phyloP scores from a whole-genome alignment of 2,113 vertebrate genomes.

The Baryphthengus martii region DNA sequence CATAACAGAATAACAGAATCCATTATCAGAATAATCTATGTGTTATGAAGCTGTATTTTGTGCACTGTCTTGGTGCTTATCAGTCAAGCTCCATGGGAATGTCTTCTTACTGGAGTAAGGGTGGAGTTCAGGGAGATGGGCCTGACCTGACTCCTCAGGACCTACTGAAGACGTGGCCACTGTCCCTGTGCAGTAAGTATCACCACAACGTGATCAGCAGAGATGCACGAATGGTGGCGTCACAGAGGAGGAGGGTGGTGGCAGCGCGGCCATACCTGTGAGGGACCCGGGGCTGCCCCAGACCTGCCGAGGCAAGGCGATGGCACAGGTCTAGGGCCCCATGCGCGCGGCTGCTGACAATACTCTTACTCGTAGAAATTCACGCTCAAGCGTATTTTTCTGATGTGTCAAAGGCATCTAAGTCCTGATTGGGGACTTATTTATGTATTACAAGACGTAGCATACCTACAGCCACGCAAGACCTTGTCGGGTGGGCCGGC shows the following conservation, averaged over 20 bases:
- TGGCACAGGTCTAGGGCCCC: neutral
- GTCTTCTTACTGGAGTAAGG: neutral
- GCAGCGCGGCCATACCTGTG: no score
- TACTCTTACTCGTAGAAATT: no score
- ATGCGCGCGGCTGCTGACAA: neutral
- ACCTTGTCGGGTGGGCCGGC: neutral
- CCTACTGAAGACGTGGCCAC: neutral
- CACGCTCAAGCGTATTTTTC: neutral
- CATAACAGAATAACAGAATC: no score
- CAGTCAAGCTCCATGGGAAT: neutral
- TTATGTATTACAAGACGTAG: neutral
- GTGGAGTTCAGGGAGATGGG: neutral
- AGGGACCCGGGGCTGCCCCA: neutral
- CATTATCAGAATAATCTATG: no score
- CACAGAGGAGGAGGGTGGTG: neutral
- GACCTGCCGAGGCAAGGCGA: neutral
- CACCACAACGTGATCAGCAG: neutral
- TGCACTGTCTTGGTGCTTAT: neutral
- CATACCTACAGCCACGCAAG: neutral
- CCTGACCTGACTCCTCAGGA: neutral
- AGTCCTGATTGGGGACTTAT: neutral
- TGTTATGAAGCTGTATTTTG: no score
- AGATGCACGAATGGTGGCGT: neutral
- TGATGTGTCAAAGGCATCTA: no score
- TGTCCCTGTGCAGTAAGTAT: rapidly evolving